Conservation (phyloP, 2,797 vertebrate genomes). For the Takifugu rubripes region DNA sequence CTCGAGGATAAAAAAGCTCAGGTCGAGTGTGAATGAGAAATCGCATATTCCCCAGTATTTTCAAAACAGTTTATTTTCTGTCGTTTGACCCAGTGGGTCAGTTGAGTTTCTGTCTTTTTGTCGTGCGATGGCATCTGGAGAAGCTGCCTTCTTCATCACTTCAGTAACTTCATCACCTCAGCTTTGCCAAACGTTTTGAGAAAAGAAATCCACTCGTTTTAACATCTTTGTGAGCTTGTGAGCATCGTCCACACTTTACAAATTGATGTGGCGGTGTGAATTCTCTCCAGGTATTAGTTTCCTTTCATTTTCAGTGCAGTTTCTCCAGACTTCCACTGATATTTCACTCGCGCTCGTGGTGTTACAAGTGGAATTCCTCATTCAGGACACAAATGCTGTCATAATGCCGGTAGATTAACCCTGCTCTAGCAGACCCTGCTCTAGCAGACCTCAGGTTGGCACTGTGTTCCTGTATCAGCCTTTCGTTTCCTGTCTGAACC, state of each 20-base stretch:
- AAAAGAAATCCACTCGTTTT: no score
- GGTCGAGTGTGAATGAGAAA: constrained; percentile 1
- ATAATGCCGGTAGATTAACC: constrained; percentile 12
- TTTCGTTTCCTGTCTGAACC: constrained; percentile 50
- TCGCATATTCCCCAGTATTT: neutral
- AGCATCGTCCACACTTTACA: no score
- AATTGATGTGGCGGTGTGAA: no score
- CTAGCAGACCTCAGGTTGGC: constrained; percentile 42
- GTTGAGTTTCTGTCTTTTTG: no score
- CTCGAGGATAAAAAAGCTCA: constrained; percentile 15
- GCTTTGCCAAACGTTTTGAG: no score
- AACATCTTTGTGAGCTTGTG: no score
- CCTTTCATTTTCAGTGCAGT: neutral
- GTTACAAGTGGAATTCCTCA: neutral
- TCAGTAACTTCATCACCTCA: no score
- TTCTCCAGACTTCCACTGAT: neutral
- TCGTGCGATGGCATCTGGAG: no score
- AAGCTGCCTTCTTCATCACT: no score
- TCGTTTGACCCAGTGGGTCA: neutral
- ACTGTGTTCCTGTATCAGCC: constrained; percentile 39
- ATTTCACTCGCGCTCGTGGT: neutral
- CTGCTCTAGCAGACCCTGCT: constrained; percentile 15
- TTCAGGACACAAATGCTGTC: neutral
- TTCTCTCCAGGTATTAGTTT: no score
- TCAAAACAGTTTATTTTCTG: neutral